phyloP scores from a whole-genome alignment of 1,140 invertebrate genomes.

The Ladona fulva region DNA sequence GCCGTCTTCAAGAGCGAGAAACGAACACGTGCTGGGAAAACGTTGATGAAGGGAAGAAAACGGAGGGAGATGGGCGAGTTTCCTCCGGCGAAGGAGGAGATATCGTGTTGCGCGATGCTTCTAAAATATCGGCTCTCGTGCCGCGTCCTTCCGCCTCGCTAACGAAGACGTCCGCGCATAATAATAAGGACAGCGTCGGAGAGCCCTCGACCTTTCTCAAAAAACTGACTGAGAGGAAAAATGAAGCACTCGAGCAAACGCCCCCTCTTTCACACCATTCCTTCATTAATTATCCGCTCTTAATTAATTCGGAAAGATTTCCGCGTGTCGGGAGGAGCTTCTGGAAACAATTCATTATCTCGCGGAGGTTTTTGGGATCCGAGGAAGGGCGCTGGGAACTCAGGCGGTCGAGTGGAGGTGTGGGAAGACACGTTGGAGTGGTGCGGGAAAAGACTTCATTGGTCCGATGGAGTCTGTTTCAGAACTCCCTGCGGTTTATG shows the following conservation, averaged over 20 bases:
- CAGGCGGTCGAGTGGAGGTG: no score
- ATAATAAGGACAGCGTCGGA: not conserved
- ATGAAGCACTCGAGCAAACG: not conserved
- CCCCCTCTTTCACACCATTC: not conserved
- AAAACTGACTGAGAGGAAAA: not conserved
- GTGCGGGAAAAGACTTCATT: no score
- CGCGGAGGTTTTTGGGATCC: not conserved
- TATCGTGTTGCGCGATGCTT: not conserved
- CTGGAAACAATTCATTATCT: constrained; percentile 7
- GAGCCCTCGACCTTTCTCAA: not conserved
- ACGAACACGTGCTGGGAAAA: not conserved
- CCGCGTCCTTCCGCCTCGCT: not conserved
- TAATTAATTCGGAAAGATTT: constrained; percentile 5
- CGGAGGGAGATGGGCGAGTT: not conserved
- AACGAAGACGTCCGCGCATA: constrained; percentile 2
- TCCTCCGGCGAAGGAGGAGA: not conserved
- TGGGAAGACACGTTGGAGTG: no score
- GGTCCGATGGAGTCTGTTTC: no score
- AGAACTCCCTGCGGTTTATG: no score
- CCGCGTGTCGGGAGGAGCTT: not conserved
- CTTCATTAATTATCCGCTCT: constrained; percentile 1
- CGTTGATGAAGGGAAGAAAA: not conserved
- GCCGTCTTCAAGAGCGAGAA: not conserved
- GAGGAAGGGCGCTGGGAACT: no score
- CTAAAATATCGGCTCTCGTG: not conserved